Percentiles rank a stretch among this genome's conserved stretches.
These are phyloP conservation scores for Macrosteles quadrilineatus DNA, from an alignment of 1,140 invertebrate genomes.

Conservation along the genomic window DNA sequence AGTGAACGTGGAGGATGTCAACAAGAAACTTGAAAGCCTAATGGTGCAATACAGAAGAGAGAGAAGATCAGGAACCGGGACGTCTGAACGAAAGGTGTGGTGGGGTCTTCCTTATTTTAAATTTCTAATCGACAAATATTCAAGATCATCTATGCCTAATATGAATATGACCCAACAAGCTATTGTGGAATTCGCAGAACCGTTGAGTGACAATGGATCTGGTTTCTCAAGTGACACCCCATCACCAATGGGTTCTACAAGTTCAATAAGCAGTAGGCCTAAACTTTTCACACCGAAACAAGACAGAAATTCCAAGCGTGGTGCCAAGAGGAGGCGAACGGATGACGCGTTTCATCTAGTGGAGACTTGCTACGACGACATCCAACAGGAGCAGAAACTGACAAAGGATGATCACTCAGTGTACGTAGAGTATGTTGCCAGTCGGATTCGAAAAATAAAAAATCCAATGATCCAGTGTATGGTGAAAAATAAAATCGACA, in stretches of 20 bases:
- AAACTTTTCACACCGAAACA: too few species aligned
- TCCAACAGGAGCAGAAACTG: not conserved
- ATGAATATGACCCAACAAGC: not conserved
- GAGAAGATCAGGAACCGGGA: too few species aligned
- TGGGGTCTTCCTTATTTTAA: too few species aligned
- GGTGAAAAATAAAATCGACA: not conserved
- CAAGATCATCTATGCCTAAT: not conserved
- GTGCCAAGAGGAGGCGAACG: not conserved
- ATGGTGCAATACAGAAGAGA: not conserved
- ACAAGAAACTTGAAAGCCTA: not conserved
- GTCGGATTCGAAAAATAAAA: not conserved
- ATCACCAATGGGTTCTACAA: not conserved
- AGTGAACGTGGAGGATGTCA: not conserved
- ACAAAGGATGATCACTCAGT: not conserved
- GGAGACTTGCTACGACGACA: not conserved
- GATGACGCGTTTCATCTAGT: not conserved
- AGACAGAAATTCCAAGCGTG: not conserved
- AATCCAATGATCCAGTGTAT: not conserved
- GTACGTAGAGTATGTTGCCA: not conserved
- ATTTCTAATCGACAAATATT: too few species aligned
- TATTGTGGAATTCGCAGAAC: not conserved
- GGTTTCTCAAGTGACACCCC: not conserved
- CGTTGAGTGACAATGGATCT: not conserved
- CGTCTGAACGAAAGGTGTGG: too few species aligned
- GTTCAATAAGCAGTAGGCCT: not conserved